phyloP scores from a whole-genome alignment of 2,113 vertebrate genomes.

The Caranx ignobilis region DNA sequence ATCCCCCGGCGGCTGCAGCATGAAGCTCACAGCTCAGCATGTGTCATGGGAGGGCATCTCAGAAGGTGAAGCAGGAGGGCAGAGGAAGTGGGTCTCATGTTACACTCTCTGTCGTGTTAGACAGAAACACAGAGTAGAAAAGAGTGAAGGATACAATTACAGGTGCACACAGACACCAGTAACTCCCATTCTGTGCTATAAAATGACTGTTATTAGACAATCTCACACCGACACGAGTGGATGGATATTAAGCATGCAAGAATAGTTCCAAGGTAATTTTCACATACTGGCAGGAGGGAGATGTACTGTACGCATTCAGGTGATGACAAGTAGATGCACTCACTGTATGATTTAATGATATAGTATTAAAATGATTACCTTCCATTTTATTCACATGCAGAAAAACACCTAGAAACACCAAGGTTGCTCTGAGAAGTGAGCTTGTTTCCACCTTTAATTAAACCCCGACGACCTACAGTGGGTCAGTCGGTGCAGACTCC shows the following conservation, averaged over 20 bases:
- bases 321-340: too few species aligned
- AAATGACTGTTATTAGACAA: conserved; percentile 54
- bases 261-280: conserved; percentile 30
- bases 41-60: conserved; percentile 49
- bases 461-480: not conserved
- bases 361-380: not conserved
- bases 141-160: conserved; percentile 23
- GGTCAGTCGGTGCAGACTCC: not conserved
- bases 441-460: not conserved
- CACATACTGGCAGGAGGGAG: not conserved
- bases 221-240: conserved; percentile 42
- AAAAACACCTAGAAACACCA: not conserved
- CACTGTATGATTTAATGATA: not conserved
- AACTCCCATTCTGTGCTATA: conserved; percentile 33
- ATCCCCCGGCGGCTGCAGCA: conserved; percentile 29
- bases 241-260: conserved; percentile 37
- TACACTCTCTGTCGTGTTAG: conserved; percentile 21
- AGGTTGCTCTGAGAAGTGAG: not conserved
- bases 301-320: not conserved
- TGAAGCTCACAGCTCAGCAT: conserved; percentile 19
- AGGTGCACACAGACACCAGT: conserved; percentile 59
- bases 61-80: conserved; percentile 59
- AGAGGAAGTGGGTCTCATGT: conserved; percentile 35
- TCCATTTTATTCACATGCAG: not conserved
- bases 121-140: conserved; percentile 39